Evolutionary conservation across 2,888 invertebrate genomes (phyloP).

Genomic region (Amblyteles armatorius): DNA sequence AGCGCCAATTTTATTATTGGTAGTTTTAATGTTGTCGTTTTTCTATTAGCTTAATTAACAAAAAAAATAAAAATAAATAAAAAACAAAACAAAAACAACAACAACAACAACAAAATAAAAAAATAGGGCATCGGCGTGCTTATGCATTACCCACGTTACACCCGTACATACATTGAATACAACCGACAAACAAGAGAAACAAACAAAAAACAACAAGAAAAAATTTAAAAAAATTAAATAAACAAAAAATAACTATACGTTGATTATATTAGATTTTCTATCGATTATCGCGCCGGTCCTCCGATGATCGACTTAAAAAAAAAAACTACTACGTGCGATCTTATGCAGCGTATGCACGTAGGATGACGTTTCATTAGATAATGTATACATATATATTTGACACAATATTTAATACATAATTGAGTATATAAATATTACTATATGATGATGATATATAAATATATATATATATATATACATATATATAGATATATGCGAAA

Average conservation of each 20-base stretch:
- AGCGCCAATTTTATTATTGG: conserved; percentile 73
- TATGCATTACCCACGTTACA: conserved; percentile 45
- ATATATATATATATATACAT: conserved; percentile 52
- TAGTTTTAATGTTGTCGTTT: conserved; percentile 82
- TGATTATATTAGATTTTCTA: conserved; percentile 68
- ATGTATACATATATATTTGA: conserved; percentile 76
- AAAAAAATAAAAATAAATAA: neutral
- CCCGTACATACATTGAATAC: conserved; percentile 15
- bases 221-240: conserved; percentile 4
- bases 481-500: conserved; percentile 21
- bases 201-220: conserved; percentile 10
- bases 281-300: conserved; percentile 62
- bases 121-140: conserved; percentile 68
- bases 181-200: neutral
- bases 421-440: conserved; percentile 77
- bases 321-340: conserved; percentile 43
- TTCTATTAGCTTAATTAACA: conserved; percentile 70
- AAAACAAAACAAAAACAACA: too few relatives aligned
- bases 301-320: conserved; percentile 58
- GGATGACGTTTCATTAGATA: conserved; percentile 66
- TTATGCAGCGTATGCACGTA: conserved; percentile 56
- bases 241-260: conserved; percentile 59
- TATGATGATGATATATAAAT: conserved; percentile 69
- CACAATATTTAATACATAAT: conserved; percentile 82
- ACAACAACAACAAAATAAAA: neutral